A percentile compares a stretch with the other conserved stretches of the same genome.
Conservation (phyloP, 2,797 vertebrate genomes). For the Alca torda region DNA sequence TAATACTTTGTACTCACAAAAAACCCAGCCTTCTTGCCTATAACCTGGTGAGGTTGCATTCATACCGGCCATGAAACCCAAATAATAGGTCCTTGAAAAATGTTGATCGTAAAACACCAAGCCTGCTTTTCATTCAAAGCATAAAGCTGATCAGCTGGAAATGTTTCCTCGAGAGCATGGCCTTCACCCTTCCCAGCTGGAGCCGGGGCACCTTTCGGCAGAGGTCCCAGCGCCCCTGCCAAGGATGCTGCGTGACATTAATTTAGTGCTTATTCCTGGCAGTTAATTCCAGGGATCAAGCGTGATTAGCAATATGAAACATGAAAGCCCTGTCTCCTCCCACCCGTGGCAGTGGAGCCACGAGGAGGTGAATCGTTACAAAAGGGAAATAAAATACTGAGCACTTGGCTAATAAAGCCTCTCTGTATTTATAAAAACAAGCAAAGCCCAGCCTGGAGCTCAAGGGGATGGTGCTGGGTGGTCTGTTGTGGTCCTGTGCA, state of each 20-base stretch:
- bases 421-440: neutral
- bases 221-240: neutral
- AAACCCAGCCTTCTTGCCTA: neutral
- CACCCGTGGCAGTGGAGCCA: neutral
- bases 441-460: neutral
- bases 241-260: neutral
- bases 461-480: neutral
- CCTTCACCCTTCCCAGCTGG: neutral
- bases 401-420: neutral
- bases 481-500: neutral
- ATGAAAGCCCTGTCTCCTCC: neutral
- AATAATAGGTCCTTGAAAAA: neutral
- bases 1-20: neutral
- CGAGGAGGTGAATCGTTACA: neutral
- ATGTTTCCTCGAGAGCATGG: neutral
- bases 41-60: neutral
- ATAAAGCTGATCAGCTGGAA: slow-evolving; percentile 1
- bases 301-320: neutral
- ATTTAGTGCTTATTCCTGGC: neutral
- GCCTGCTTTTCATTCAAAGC: neutral
- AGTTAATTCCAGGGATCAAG: slow-evolving; percentile 26
- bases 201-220: neutral
- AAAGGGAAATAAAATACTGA: neutral
- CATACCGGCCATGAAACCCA: neutral
- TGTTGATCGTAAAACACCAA: neutral